These are phyloP conservation scores for Myrmecobius fasciatus DNA, from an alignment of 2,113 vertebrate genomes.

Conservation along the genomic window DNA sequence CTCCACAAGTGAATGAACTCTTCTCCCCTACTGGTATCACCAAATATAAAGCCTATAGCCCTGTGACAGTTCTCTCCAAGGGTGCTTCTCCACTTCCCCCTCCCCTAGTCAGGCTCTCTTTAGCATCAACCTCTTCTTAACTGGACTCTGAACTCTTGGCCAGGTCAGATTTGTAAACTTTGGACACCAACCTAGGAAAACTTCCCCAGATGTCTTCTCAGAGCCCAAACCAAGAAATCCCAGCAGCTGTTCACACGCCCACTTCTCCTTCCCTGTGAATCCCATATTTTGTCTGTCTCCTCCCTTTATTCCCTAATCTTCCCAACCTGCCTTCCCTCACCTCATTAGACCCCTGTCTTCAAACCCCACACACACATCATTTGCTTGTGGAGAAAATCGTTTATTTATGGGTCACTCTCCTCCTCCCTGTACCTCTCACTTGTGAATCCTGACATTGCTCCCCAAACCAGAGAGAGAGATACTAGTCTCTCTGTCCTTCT, in stretches of 20 bases:
- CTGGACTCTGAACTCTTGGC: background rate
- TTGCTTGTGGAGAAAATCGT: background rate
- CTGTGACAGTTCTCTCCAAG: background rate
- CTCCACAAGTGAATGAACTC: background rate
- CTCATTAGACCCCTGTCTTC: background rate
- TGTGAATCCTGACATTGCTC: background rate
- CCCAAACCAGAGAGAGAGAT: background rate
- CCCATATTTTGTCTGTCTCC: background rate
- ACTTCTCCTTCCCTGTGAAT: constrained; percentile 10
- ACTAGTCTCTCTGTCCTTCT: background rate
- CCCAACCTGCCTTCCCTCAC: background rate
- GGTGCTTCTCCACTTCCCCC: background rate
- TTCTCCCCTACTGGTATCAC: background rate
- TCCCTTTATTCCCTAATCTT: background rate
- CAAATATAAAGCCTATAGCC: background rate
- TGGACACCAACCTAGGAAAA: background rate
- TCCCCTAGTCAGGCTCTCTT: background rate
- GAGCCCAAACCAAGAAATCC: background rate
- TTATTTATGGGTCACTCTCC: background rate
- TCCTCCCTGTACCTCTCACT: background rate
- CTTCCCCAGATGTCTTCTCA: constrained; percentile 1
- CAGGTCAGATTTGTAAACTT: background rate
- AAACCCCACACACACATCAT: background rate
- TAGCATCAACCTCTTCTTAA: background rate
- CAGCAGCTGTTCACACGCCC: background rate